These are phyloP conservation scores for Pammene aurita DNA, from an alignment of 2,888 invertebrate genomes.

Conservation along the genomic window DNA sequence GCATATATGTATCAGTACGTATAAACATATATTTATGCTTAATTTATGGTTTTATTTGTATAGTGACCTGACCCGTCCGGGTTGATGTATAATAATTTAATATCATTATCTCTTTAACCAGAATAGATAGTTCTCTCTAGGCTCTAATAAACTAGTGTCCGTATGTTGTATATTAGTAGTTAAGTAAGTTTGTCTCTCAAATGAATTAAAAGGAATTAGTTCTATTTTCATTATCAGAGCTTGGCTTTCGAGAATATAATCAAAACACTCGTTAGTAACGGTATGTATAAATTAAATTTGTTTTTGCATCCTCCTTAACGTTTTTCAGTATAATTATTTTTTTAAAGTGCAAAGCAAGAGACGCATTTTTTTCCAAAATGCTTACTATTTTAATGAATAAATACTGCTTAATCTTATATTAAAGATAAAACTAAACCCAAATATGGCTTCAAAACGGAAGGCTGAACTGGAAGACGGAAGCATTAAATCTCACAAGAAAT, in stretches of 20 bases:
- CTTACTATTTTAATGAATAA: too few species aligned
- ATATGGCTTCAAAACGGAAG: constrained; percentile 7
- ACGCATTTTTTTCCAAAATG: too few species aligned
- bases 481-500: constrained; percentile 24
- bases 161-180: background rate
- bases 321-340: too few species aligned
- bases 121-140: background rate
- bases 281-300: too few species aligned
- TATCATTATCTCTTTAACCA: constrained; percentile 18
- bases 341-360: too few species aligned
- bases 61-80: constrained; percentile 24
- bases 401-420: too few species aligned
- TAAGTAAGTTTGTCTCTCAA: too few species aligned
- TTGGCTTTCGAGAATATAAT: too few species aligned
- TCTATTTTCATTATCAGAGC: too few species aligned
- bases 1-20: constrained; percentile 1
- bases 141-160: background rate
- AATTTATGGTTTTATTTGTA: constrained; percentile 32
- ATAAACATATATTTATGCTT: constrained; percentile 21
- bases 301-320: too few species aligned
- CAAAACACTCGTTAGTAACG: too few species aligned
- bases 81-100: constrained; percentile 27
- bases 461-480: constrained; percentile 25
- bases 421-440: background rate
- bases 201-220: too few species aligned